phyloP scores from a whole-genome alignment of 2,797 vertebrate species.

The Scolopax bukidnonensis region DNA sequence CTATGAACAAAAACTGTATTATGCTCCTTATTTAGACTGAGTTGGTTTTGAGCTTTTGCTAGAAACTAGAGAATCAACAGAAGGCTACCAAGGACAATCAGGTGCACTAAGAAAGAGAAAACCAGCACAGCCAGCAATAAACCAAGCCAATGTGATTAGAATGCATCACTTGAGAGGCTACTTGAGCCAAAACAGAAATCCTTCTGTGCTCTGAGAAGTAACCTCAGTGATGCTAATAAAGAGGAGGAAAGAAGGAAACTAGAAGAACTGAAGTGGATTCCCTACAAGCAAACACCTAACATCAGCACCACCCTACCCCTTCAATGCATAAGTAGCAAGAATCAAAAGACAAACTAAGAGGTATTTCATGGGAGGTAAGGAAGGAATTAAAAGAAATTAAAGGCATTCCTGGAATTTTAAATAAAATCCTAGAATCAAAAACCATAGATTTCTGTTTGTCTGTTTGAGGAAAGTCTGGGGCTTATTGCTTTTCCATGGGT shows the following conservation, averaged over 20 bases:
- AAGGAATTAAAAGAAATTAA: not conserved
- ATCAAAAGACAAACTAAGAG: not conserved
- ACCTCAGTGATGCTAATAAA: not conserved
- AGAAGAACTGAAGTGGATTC: not conserved
- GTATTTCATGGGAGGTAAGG: not conserved
- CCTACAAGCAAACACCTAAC: not conserved
- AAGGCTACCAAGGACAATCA: not conserved
- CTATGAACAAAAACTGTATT: not conserved
- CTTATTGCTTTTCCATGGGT: not conserved
- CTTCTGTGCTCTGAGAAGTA: not conserved
- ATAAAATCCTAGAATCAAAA: not conserved
- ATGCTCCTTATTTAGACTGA: not conserved
- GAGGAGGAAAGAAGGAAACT: not conserved
- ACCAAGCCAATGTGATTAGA: not conserved
- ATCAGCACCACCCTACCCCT: not conserved
- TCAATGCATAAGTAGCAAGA: not conserved
- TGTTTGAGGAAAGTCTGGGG: not conserved
- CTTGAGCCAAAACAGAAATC: slow-evolving; percentile 10
- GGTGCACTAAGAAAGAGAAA: not conserved
- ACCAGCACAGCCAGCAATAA: not conserved
- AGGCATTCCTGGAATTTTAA: not conserved
- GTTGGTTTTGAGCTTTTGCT: not conserved
- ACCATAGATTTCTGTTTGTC: not conserved
- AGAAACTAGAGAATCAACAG: not conserved
- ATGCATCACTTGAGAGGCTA: not conserved